Base-by-base conservation (phyloP, 2,113 vertebrate genomes). In the Microcebus jonahi region DNA sequence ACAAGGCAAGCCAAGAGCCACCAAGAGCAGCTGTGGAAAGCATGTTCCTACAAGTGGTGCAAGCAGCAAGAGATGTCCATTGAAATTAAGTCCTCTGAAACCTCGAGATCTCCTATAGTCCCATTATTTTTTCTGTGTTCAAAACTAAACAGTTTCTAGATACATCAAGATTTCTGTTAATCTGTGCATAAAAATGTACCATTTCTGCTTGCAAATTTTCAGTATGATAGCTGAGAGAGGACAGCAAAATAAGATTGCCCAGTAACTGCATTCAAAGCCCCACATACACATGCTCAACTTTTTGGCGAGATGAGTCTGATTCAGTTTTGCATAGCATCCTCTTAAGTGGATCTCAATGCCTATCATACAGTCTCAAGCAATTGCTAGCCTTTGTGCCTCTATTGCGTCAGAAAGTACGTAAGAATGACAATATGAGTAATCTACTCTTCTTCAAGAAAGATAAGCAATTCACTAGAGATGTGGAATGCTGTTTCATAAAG, bases 381-480 rank as follows among this genome's bases (percentile, higher is more conserved):
- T 34, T 92, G 84, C 97, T 67, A 97, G 80, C 17, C 67, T 95
- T 75, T 86, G n/a, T 73, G 88, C 42, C 59, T 85, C 77, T 96
- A 17, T 97, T 96, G 93, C 68, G 5, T 87, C 34, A 95, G 91
- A 97, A 98, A 98, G 98, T 92, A 94, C 63, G 91, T 83, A 97
- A 96, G 71, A 97, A 97, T 71, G 94, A 91, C 94, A 98, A 48
- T 67, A 68, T 0, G 39, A 98, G 97, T 82, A 88, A 96, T 98
- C 96, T 63, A 94, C 73, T 98, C 89, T 97, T 92, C 97, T 98
- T 96, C 93, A 97, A 97, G 97, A 98, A 96, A 98, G 91, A 97
- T 90, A 97, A 95, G 53, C 50, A 97, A 96, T 97, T 97, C 90
- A 7, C 95, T 95, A n/a, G 98, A 96, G 96, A 97, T 75, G 17